Percentiles rank a stretch among this genome's conserved stretches.
These are phyloP conservation scores for Globodera rostochiensis DNA, from an alignment of 1,140 invertebrate species.

Conservation along the genomic window DNA sequence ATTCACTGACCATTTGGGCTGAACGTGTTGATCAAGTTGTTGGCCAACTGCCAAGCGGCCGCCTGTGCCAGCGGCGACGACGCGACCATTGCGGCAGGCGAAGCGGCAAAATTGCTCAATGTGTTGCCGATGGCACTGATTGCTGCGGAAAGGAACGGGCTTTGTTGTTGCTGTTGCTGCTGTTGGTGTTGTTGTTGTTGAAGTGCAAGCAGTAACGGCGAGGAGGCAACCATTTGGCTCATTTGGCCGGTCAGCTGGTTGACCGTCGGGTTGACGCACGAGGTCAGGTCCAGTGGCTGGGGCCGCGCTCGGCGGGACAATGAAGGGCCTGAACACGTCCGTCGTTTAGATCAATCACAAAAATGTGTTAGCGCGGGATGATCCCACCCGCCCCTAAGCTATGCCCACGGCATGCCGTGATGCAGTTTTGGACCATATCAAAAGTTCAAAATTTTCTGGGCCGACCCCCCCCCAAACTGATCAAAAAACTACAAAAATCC, in stretches of 20 bases:
- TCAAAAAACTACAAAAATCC: background rate
- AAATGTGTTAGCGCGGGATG: too few species aligned
- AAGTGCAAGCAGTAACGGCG: slow-evolving; percentile 17
- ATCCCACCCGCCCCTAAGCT: too few species aligned
- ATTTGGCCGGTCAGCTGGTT: slow-evolving; percentile 22
- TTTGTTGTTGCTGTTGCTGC: slow-evolving; percentile 18
- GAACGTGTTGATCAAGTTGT: slow-evolving; percentile 13
- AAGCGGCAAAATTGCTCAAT: slow-evolving; percentile 22
- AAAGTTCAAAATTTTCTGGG: too few species aligned
- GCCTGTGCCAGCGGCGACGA: slow-evolving; percentile 11
- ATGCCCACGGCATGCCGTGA: too few species aligned
- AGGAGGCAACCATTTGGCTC: slow-evolving; percentile 28
- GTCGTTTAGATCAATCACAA: slow-evolving; percentile 12
- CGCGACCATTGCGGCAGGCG: slow-evolving; percentile 6
- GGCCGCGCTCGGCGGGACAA: slow-evolving; percentile 51
- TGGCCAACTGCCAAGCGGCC: slow-evolving; percentile 17
- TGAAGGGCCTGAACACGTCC: slow-evolving; percentile 1
- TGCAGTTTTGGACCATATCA: too few species aligned
- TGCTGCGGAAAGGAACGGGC: slow-evolving; percentile 24
- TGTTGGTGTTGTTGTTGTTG: slow-evolving; percentile 20
- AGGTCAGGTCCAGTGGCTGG: slow-evolving; percentile 49
- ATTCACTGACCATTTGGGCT: slow-evolving; percentile 18
- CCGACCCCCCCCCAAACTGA: too few species aligned
- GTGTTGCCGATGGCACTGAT: slow-evolving; percentile 14
- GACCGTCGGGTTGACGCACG: slow-evolving; percentile 33